Evolutionary conservation across 2,113 vertebrate genomes (phyloP).

Genomic region (Myanophis thanlyinensis): DNA sequence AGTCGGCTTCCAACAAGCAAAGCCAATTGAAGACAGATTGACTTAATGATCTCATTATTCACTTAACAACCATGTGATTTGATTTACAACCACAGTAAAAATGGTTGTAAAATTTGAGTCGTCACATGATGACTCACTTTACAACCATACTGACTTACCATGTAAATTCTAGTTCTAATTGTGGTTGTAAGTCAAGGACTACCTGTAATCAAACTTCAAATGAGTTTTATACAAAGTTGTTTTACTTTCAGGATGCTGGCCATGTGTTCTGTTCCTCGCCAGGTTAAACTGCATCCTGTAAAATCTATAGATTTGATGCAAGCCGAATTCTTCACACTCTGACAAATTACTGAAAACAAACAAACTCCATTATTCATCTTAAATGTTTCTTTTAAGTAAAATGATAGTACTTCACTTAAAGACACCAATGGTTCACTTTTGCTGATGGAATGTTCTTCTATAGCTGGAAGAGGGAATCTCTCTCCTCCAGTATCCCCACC

Average conservation of each 20-base stretch:
- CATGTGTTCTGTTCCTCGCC: slow-evolving; percentile 89
- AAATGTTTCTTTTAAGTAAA: neutral
- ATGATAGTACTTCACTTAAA: neutral
- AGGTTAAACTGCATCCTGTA: slow-evolving; percentile 89
- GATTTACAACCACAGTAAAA: neutral
- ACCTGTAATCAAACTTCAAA: neutral
- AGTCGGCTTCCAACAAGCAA: neutral
- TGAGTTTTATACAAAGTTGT: neutral
- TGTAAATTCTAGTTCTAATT: neutral
- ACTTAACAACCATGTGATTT: neutral
- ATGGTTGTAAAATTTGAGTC: neutral
- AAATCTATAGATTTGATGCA: slow-evolving; percentile 86
- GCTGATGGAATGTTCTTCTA: neutral
- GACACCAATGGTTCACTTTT: neutral
- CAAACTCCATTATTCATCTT: neutral
- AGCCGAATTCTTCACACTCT: slow-evolving; percentile 88
- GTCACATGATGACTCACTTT: neutral
- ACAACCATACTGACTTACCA: neutral
- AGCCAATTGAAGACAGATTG: neutral
- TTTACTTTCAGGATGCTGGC: slow-evolving; percentile 91
- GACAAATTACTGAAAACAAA: slow-evolving; percentile 82
- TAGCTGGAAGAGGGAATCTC: neutral
- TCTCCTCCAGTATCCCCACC: neutral
- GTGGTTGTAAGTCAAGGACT: neutral
- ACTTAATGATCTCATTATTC: neutral